Evolutionary conservation across 2,888 invertebrate species (phyloP), one percentile per base, ranked within the genome.

Genomic region (Mycalesis mineus): DNA sequence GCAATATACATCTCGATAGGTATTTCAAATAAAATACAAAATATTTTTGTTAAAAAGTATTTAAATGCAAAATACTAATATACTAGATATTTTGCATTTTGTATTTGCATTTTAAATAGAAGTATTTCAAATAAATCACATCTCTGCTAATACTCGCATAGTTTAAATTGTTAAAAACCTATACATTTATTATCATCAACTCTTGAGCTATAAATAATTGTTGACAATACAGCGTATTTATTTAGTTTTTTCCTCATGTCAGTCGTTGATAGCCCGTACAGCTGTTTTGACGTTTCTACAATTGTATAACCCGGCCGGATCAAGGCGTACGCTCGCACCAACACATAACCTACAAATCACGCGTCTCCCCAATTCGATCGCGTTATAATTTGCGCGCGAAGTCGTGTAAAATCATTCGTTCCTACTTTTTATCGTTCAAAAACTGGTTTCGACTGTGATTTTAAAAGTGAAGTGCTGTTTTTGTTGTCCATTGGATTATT

Each of bases 291-390:
- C 61, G 62, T 57, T 22, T 22, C 22, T 50, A 5, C 14, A 17
- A 29, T 52, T 8, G 42, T 68, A 68, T 65, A 58, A 69, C 49
- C 65, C 69, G 59, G 47, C 63, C 59, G 47, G 59, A 28, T 65
- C 49, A 13, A 55, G 56, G 59, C 48, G 57, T 56, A 13, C 54
- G 45, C 41, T 52, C 36, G 22, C 14, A 29, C 8, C 13, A 47
- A 33, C 9, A 33, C 15, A 28, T 37, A 40, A 15, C 36, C 15
- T 39, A 42, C 11, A 31, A 33, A 14, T 8, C 14, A 33, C 33
- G 48, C 45, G 39, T 33, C 56, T 11, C 49, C 54, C 40, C 8
- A 37, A 62, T 52, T 65, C 52, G 8, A 22, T 28, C 47, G 51
- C 37, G 15, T 57, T 29, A 45, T 40, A 50, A 33, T 50, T 61